Evolutionary conservation across 2,797 vertebrate species (phyloP), one percentile per base, ranked within the genome.

Genomic region (Lacerta viridis): DNA sequence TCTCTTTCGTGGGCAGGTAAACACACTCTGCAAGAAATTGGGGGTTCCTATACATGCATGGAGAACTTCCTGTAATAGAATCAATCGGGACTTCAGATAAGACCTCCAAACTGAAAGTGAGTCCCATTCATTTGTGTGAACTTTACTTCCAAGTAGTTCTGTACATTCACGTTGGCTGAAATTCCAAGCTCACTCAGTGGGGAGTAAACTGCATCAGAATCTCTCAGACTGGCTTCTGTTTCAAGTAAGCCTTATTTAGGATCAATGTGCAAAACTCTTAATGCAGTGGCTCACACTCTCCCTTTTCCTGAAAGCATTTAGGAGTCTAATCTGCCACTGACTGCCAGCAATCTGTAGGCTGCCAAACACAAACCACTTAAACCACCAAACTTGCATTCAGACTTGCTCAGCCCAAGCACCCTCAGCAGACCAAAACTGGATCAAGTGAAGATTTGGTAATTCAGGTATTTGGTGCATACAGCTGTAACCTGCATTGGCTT

Each of bases 361-460:
- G 69, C 77, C 83, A 80, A 43, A 85, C 68, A 36, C 76, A 88
- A 84, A 79, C 82, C 64, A 81, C 27, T 64, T 79, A 84, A 82
- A 64, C 77, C 76, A 36, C 7, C 27, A 8, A 43, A 41, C 46
- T 84, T 71, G 64, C 82, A 84, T n/a, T 84, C 59, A n/a, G n/a
- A 72, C 46, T 72, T 41, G 20, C 27, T 20, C 50, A 29, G 10
- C 36, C 50, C 82, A 84, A 84, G 66, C 29, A 15, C 55, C 29
- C 78, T 84, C 75, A 36, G 27, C 23, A 20, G 82, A 71, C 43
- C 66, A 69, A 72, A 84, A 61, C 68, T 72, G 68, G 46, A 69
- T 69, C 29, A 36, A 75, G 36, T 55, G 84, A 68, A 85, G 29
- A 41, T n/a, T 59, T 29, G 25, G 11, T 33, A 61, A 55, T n/a